Conservation (phyloP, 2,113 vertebrate species). For the Corydoras sp. region DNA sequence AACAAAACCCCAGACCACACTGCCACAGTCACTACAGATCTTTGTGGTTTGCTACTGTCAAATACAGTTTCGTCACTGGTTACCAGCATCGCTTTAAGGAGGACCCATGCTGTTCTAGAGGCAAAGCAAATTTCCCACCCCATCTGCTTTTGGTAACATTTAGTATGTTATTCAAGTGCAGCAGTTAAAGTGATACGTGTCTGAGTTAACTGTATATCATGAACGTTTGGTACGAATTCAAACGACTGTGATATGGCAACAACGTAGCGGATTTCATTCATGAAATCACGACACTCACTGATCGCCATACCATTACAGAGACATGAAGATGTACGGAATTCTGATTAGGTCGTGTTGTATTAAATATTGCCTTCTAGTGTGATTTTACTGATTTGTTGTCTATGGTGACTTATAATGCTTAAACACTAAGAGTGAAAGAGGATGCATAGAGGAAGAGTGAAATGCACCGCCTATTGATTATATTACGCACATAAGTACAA, state of each 20-base stretch:
- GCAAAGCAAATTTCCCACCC: background rate
- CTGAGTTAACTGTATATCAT: background rate
- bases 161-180: background rate
- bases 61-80: conserved; percentile 46
- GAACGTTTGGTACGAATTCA: background rate
- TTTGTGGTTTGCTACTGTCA: conserved; percentile 53
- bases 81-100: conserved; percentile 8
- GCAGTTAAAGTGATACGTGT: background rate
- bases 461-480: conserved; percentile 75
- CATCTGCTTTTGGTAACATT: background rate
- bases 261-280: background rate
- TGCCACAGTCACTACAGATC: conserved; percentile 41
- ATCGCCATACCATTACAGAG: too few relatives aligned
- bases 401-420: conserved; percentile 36
- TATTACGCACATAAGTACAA: conserved; percentile 74
- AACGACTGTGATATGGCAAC: background rate
- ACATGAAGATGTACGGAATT: too few relatives aligned
- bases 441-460: conserved; percentile 56
- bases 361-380: background rate
- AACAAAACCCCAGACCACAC: conserved; percentile 15
- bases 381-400: conserved; percentile 44
- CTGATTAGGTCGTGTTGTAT: background rate
- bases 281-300: background rate
- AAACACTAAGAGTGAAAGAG: conserved; percentile 22
- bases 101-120: background rate